Conservation (phyloP, 2,797 vertebrate species). For the Eupleurogrammus muticus region DNA sequence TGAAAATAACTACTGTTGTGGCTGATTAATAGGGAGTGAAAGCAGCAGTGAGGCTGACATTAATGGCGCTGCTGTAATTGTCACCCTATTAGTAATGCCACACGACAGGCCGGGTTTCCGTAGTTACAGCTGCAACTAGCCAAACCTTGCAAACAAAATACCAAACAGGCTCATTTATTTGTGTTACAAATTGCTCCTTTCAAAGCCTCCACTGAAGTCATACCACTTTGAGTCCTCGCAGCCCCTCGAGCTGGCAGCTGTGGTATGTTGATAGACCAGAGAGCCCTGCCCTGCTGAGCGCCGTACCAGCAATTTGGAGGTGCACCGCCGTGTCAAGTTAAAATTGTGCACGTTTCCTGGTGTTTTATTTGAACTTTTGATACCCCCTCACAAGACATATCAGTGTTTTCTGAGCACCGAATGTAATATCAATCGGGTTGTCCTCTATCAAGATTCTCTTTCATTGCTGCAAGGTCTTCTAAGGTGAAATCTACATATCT, state of each 20-base stretch:
- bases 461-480: too few relatives aligned
- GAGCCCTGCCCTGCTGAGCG: slow-evolving; percentile 59
- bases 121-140: slow-evolving; percentile 78
- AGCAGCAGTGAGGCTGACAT: slow-evolving; percentile 77
- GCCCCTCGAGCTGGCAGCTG: slow-evolving; percentile 70
- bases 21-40: slow-evolving; percentile 80
- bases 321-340: neutral
- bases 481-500: too few relatives aligned
- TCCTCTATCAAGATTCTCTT: too few relatives aligned
- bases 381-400: too few relatives aligned
- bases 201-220: slow-evolving; percentile 79
- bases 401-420: too few relatives aligned
- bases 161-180: slow-evolving; percentile 83
- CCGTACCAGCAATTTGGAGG: slow-evolving; percentile 51
- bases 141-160: slow-evolving; percentile 82
- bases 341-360: too few relatives aligned
- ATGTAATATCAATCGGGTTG: too few relatives aligned
- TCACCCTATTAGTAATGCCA: slow-evolving; percentile 86
- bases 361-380: too few relatives aligned
- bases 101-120: slow-evolving; percentile 81
- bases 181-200: slow-evolving; percentile 84
- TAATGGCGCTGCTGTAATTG: slow-evolving; percentile 83
- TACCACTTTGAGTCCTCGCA: slow-evolving; percentile 70
- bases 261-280: slow-evolving; percentile 70
- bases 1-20: slow-evolving; percentile 79